These are phyloP conservation scores for Pelecanoides urinatrix DNA, from an alignment of 2,113 vertebrate species.

Conservation along the genomic window DNA sequence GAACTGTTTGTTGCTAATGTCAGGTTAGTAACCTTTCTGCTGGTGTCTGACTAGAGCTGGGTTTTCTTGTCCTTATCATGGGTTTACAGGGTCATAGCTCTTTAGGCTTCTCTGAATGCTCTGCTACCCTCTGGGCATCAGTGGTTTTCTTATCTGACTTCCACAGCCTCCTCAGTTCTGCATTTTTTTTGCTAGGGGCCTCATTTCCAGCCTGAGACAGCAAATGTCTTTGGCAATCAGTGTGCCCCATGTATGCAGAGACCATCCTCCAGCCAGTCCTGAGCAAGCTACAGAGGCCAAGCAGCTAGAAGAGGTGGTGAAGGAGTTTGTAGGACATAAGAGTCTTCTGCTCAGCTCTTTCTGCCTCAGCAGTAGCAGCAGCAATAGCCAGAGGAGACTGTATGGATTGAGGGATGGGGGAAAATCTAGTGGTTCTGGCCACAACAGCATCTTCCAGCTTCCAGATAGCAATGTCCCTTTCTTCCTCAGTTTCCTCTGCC, in stretches of 20 bases:
- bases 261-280: neutral
- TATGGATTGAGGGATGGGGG: fast-evolving
- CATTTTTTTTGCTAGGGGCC: neutral
- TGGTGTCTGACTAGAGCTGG: neutral
- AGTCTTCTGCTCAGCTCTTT: neutral
- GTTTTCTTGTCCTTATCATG: neutral
- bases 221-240: neutral
- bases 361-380: neutral
- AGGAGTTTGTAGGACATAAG: neutral
- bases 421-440: neutral
- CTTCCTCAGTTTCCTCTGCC: neutral
- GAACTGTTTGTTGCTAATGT: neutral
- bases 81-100: neutral
- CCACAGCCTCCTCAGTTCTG: neutral
- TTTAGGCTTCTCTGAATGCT: neutral
- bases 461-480: neutral
- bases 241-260: neutral
- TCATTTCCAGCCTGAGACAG: neutral
- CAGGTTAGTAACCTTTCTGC: neutral
- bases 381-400: neutral
- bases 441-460: neutral
- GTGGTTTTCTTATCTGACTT: neutral
- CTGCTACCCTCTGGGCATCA: neutral
- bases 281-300: neutral
- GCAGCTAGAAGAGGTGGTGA: neutral